phyloP scores from a whole-genome alignment of 2,113 vertebrate species.

The Rhineura floridana region DNA sequence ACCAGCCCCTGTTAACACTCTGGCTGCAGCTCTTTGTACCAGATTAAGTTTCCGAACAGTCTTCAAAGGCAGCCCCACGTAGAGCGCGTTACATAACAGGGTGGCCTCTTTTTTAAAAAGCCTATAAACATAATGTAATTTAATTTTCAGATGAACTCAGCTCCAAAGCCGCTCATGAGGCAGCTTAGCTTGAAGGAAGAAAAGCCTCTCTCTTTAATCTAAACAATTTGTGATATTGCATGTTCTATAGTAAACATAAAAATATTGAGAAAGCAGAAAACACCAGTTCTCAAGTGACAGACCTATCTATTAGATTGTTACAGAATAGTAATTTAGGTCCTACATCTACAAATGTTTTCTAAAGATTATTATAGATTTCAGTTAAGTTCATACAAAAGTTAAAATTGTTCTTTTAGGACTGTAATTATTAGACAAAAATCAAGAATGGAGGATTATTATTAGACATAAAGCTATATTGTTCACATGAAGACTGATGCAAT shows the following conservation, averaged over 20 bases:
- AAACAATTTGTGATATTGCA: conserved; percentile 35
- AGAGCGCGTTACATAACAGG: no score
- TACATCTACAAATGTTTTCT: conserved; percentile 22
- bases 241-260: conserved; percentile 43
- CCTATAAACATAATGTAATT: conserved; percentile 56
- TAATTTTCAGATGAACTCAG: conserved; percentile 63
- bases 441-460: background rate
- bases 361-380: background rate
- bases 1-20: no score
- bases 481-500: background rate
- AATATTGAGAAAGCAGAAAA: conserved; percentile 38
- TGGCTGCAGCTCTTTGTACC: no score
- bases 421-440: conserved; percentile 24
- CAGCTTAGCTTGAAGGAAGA: conserved; percentile 47
- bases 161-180: conserved; percentile 45
- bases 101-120: conserved; percentile 40
- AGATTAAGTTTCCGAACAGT: no score
- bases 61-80: no score
- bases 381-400: conserved; percentile 14
- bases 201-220: conserved; percentile 18
- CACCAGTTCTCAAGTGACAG: conserved; percentile 37
- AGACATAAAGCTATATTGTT: conserved; percentile 13
- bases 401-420: conserved; percentile 43
- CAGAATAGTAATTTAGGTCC: conserved; percentile 35
- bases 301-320: conserved; percentile 14